phyloP scores from a whole-genome alignment of 1,140 invertebrate genomes.

The Sitobion miscanthi region DNA sequence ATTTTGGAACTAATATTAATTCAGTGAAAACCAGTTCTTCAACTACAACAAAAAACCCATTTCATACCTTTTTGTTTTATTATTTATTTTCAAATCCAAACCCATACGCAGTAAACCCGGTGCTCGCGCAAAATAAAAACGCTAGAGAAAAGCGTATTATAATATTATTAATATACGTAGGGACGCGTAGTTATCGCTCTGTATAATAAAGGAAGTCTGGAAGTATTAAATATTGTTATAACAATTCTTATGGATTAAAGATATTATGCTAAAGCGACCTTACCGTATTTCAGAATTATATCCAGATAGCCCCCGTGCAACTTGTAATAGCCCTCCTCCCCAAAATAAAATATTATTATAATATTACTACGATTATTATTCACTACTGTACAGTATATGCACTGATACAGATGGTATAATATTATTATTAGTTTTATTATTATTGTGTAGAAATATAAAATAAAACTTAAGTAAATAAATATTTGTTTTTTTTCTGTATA shows the following conservation, averaged over 20 bases:
- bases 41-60: neutral
- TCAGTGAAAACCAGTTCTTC: neutral
- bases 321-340: too few species aligned
- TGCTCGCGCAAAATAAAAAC: neutral
- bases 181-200: neutral
- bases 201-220: neutral
- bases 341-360: too few species aligned
- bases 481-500: too few species aligned
- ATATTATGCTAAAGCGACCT: too few species aligned
- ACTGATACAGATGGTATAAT: too few species aligned
- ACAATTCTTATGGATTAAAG: neutral
- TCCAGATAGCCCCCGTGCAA: neutral
- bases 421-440: too few species aligned
- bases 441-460: too few species aligned
- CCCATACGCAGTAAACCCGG: neutral
- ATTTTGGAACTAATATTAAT: neutral
- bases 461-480: too few species aligned
- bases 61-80: neutral
- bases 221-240: neutral
- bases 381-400: too few species aligned
- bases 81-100: neutral
- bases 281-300: neutral
- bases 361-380: too few species aligned
- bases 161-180: neutral
- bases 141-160: too few species aligned